phyloP scores from a whole-genome alignment of 2,888 invertebrate species.

The Diploptera punctata region DNA sequence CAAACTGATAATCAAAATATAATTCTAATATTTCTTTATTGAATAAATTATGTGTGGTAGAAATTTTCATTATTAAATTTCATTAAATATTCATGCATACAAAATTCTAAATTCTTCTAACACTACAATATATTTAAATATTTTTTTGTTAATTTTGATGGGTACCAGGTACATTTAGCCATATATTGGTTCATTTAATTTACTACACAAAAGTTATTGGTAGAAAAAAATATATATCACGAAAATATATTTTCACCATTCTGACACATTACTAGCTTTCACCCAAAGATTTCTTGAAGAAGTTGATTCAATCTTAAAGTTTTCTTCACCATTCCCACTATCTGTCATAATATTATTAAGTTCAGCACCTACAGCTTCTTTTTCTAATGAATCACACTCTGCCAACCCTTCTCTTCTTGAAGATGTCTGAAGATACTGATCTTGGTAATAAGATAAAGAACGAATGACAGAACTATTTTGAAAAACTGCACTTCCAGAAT shows the following conservation, averaged over 20 bases:
- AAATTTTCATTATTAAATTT: no score
- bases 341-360: neutral
- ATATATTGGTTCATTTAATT: neutral
- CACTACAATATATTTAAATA: no score
- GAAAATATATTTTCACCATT: neutral
- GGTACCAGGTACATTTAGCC: neutral
- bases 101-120: no score
- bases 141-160: no score
- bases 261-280: neutral
- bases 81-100: no score
- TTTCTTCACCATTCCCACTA: neutral
- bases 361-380: neutral
- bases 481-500: slow-evolving; percentile 50
- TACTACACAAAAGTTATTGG: neutral
- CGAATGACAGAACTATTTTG: slow-evolving; percentile 55
- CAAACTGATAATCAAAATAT: no score
- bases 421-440: slow-evolving; percentile 26
- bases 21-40: no score
- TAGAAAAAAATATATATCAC: neutral
- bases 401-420: slow-evolving; percentile 58
- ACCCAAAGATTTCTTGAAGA: slow-evolving; percentile 7
- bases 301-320: neutral
- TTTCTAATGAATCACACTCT: slow-evolving; percentile 64
- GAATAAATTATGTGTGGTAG: no score
- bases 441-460: slow-evolving; percentile 47